These are phyloP conservation scores for Dicaeum eximium DNA, from an alignment of 2,113 vertebrate genomes.

Conservation along the genomic window DNA sequence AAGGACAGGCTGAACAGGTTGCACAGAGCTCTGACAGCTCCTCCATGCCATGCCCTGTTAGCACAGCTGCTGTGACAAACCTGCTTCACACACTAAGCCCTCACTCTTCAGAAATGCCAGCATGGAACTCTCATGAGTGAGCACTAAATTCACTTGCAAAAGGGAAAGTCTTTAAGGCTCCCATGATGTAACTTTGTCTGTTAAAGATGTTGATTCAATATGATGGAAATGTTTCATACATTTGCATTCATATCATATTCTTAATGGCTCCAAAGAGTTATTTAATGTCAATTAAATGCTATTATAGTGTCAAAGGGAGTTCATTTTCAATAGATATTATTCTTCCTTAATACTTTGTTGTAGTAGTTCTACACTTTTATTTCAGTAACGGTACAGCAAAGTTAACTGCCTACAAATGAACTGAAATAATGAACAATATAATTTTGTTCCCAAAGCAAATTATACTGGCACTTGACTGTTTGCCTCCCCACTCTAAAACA, in stretches of 20 bases:
- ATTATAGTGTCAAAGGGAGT: conserved; percentile 54
- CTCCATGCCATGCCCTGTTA: background rate
- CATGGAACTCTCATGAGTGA: background rate
- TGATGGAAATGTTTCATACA: conserved; percentile 50
- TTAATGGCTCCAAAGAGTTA: conserved; percentile 4
- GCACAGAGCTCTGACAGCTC: background rate
- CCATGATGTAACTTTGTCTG: background rate
- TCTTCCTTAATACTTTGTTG: conserved; percentile 43
- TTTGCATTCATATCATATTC: conserved; percentile 32
- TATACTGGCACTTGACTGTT: background rate
- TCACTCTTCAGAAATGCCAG: background rate
- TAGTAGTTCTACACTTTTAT: background rate
- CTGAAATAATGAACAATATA: conserved; percentile 6
- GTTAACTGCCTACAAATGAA: conserved; percentile 24
- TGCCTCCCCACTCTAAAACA: background rate
- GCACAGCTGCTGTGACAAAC: background rate
- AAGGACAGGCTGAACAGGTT: background rate
- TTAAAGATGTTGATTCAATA: conserved; percentile 53
- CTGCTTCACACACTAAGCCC: background rate
- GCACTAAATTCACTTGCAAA: background rate
- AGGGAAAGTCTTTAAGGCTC: background rate
- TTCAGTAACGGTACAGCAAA: background rate
- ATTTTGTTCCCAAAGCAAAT: background rate
- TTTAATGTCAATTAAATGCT: conserved; percentile 60
- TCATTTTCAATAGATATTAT: conserved; percentile 26